These are phyloP conservation scores for Nycteola revayana DNA, from an alignment of 2,888 invertebrate species.

Conservation along the genomic window DNA sequence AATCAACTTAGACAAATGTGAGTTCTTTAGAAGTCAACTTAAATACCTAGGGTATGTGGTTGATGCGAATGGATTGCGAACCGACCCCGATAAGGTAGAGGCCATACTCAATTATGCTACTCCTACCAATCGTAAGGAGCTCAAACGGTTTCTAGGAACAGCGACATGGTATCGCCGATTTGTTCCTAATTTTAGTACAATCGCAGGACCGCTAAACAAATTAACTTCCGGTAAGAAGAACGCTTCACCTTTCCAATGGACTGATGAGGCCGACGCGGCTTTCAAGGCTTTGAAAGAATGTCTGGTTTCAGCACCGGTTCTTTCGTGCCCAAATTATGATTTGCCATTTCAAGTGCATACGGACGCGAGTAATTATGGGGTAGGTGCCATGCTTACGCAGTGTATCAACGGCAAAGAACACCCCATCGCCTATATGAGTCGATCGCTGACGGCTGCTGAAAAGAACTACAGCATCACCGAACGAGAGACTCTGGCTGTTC, in stretches of 20 bases:
- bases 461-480: conserved; percentile 24
- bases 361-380: conserved; percentile 16
- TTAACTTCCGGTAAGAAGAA: conserved; percentile 25
- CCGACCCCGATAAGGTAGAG: conserved; percentile 31
- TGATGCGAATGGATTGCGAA: conserved; percentile 25
- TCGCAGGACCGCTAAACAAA: conserved; percentile 28
- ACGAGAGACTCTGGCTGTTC: conserved; percentile 28
- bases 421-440: not conserved
- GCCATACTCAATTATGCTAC: conserved; percentile 27
- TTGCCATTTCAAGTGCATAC: conserved; percentile 24
- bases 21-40: too few species aligned
- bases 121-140: conserved; percentile 20
- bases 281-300: conserved; percentile 15
- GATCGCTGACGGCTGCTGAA: not conserved
- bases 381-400: conserved; percentile 21
- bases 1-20: too few species aligned
- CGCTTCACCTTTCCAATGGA: conserved; percentile 4
- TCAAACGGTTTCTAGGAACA: too few species aligned
- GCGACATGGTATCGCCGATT: conserved; percentile 22
- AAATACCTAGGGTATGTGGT: conserved; percentile 32
- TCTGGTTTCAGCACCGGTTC: conserved; percentile 10
- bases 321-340: conserved; percentile 26
- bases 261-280: not conserved
- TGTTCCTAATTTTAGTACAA: conserved; percentile 19
- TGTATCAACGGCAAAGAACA: conserved; percentile 11